A percentile compares a stretch with the other conserved stretches of the same genome.
These are phyloP conservation scores for Allolobophora icterica DNA, from an alignment of 2,888 invertebrate species.

Conservation along the genomic window DNA sequence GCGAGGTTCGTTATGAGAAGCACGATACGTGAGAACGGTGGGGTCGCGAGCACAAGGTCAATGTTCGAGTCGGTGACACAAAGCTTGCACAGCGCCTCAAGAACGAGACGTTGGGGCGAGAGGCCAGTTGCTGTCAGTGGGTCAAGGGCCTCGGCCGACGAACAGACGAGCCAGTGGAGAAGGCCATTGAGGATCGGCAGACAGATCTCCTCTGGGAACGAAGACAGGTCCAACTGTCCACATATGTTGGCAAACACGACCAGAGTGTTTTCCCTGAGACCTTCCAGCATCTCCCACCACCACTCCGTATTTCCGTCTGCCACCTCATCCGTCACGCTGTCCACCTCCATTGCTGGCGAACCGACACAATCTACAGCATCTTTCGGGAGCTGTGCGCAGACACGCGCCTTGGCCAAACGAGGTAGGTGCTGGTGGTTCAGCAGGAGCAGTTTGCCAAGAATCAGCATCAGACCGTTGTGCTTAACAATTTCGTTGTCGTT, in stretches of 20 bases:
- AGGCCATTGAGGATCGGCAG: constrained; percentile 92
- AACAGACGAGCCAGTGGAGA: constrained; percentile 95
- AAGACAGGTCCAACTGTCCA: constrained; percentile 87
- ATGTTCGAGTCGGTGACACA: constrained; percentile 97
- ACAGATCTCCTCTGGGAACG: constrained; percentile 88
- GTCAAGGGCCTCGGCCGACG: constrained; percentile 69
- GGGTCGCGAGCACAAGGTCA: constrained; percentile 94
- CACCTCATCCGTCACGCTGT: constrained; percentile 51
- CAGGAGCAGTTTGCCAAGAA: constrained; percentile 87
- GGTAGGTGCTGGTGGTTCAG: constrained; percentile 86
- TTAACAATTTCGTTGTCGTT: constrained; percentile 80
- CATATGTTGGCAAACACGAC: constrained; percentile 94
- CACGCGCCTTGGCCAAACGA: constrained; percentile 48
- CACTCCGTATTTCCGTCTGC: constrained; percentile 67
- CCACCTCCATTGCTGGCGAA: constrained; percentile 48
- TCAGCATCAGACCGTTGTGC: constrained; percentile 83
- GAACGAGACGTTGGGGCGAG: constrained; percentile 89
- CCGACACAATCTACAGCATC: background rate
- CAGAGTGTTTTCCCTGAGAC: constrained; percentile 92
- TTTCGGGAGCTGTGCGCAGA: background rate
- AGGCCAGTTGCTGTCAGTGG: constrained; percentile 66
- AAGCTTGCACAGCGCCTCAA: constrained; percentile 95
- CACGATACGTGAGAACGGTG: constrained; percentile 89
- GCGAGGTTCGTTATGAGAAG: constrained; percentile 77
- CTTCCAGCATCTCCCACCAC: constrained; percentile 92